Base-by-base conservation (phyloP, 2,797 vertebrate species). In the Oreochromis grahami region DNA sequence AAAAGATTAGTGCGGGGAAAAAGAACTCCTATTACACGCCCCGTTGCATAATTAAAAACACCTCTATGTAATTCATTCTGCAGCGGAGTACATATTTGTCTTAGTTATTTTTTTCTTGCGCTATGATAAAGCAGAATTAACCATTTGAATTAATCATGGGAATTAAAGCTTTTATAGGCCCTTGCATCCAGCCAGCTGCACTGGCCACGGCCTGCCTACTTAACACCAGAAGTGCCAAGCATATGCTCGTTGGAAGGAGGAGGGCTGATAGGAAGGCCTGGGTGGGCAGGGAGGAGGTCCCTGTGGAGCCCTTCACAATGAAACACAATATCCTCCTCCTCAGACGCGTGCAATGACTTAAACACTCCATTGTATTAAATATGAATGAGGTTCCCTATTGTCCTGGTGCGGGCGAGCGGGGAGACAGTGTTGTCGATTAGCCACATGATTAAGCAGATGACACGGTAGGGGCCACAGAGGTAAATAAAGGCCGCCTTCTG, bases 381-480 rank as follows among this genome's bases (percentile, higher is more conserved):
- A 97, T 98, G 98, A 99, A 99, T 98, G 97, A 98, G 94, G 87
- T 86, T 87, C 96, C 95, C 95, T 94, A 97, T 97, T 98, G 97
- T 98, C 96, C 92, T 85, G 93, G 93, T n/a, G 94, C 58, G 95
- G 87, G 91, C 93, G 96, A 96, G 97, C 95, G 94, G 96, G 95
- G 96, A 96, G 96, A 96, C 90, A 29, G 93, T 92, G 90, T 97
- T 95, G 94, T 97, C 92, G 96, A 98, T 99, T 99, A 99, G 97
- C 97, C 97, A 97, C 97, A 98, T 96, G 96, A 98, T 99, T 98
- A 98, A 98, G 95, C 98, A 97, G 97, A 99, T 98, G 98, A 99
- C 98, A 99, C 81, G 94, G 97, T 96, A 96, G 96, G 94, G 96
- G 94, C 94, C 93, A 87, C 94, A 90, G 97, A 98, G 97, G 98